phyloP scores from a whole-genome alignment of 1,140 invertebrate genomes.

The Camponotus pennsylvanicus region DNA sequence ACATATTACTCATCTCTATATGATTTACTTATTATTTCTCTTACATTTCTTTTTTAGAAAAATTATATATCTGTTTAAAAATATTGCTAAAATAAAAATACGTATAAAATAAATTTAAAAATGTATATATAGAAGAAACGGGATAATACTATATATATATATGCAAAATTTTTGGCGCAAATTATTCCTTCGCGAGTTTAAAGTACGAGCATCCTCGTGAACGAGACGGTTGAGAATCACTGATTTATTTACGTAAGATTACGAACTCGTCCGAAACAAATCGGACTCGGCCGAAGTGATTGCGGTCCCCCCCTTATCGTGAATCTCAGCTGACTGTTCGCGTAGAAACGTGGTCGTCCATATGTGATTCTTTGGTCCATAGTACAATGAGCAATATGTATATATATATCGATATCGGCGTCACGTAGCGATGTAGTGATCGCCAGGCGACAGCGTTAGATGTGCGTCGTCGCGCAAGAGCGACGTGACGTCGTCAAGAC shows the following conservation, averaged over 20 bases:
- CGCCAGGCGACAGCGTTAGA: background rate
- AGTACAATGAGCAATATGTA: background rate
- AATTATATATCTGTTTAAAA: background rate
- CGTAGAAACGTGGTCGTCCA: background rate
- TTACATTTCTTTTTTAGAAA: background rate
- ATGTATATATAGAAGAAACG: too few species aligned
- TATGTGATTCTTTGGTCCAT: conserved; percentile 13
- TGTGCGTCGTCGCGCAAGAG: background rate
- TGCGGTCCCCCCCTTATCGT: background rate
- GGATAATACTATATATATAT: too few species aligned
- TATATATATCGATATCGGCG: background rate
- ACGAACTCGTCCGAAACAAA: background rate
- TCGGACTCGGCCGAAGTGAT: background rate
- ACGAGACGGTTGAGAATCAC: background rate
- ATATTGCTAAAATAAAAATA: background rate
- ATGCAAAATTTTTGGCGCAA: too few species aligned
- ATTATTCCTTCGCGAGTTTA: too few species aligned
- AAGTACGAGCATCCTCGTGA: too few species aligned
- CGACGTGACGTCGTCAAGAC: background rate
- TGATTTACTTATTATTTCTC: background rate
- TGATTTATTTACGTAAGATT: conserved; percentile 13
- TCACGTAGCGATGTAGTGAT: background rate
- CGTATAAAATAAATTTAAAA: too few species aligned
- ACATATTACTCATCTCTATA: background rate
- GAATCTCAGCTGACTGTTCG: background rate